Conservation (phyloP, 1,140 invertebrate genomes). For the Ceratina japonica region DNA sequence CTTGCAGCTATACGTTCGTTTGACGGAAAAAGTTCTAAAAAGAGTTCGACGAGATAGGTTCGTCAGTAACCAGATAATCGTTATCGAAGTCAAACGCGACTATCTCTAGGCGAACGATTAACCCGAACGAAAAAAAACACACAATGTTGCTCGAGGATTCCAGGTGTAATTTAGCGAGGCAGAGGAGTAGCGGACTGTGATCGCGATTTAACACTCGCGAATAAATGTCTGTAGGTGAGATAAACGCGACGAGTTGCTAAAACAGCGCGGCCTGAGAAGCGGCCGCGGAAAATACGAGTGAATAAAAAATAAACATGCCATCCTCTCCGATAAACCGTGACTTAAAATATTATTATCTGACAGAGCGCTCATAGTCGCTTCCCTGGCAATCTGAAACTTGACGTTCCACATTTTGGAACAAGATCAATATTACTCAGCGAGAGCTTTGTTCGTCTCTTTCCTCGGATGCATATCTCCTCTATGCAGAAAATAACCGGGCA, state of each 20-base stretch:
- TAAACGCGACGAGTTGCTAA: conserved; percentile 15
- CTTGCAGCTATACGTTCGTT: not conserved
- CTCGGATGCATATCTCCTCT: no score
- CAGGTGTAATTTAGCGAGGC: not conserved
- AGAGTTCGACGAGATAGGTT: not conserved
- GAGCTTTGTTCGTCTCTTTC: no score
- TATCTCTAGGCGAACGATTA: conserved; percentile 33
- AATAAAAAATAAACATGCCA: not conserved
- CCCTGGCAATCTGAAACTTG: no score
- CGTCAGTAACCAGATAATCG: conserved; percentile 21
- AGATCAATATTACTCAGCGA: no score
- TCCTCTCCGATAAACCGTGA: not conserved
- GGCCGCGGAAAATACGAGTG: not conserved
- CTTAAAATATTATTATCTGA: not conserved
- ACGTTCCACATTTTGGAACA: not conserved
- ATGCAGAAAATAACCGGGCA: no score
- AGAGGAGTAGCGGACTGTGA: not conserved
- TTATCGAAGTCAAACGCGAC: conserved; percentile 32
- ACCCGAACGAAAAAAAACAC: not conserved
- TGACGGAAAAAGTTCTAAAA: not conserved
- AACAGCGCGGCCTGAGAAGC: not conserved
- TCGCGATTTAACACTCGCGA: not conserved
- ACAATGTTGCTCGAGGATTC: not conserved
- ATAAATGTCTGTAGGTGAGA: not conserved
- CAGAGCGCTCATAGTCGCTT: not conserved